Base-by-base conservation (phyloP, 1,140 invertebrate species). In the Drosophila quadrilineata region DNA sequence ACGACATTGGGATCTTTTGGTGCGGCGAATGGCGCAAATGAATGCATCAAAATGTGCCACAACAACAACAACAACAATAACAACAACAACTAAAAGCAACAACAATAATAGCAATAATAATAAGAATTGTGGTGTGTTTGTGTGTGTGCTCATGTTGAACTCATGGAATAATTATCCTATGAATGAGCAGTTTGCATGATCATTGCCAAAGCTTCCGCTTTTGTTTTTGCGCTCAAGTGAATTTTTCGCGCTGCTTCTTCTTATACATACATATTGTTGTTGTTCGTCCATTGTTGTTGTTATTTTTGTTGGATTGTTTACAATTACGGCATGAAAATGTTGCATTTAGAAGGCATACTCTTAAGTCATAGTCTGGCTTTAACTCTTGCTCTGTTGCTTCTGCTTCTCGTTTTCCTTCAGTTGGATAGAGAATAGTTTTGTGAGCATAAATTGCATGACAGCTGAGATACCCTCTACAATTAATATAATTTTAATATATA, bases 131-230 rank as follows among this genome's bases (percentile, higher is more conserved):
- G 52, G 9, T 33, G 14, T 38, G 40, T 41, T 14, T 35, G 10
- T 57, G 22, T 50, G 17, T 60, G 17, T 26, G 52, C 31, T 65
- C 22, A 28, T 53, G 43, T 73, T 80, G 75, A 80, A 79, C 79
- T 85, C 79, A 84, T 84, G 79, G 79, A 84, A 84, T 84, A 84
- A 84, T 84, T 85, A 84, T 84, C 79, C 79, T 79, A 84, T 85
- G 79, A 84, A 84, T 79, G 79, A 84, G 79, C 79, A 84, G 79
- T 79, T 84, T 84, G 79, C 79, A 84, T 84, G 79, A 84, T 84
- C 79, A 84, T 84, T 84, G 79, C 79, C 79, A 79, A 84, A 84
- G 79, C 79, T 84, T 84, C 79, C 79, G 79, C 79, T 84, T 84
- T 84, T 85, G 77, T 84, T 84, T 84, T 79, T 71, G 58, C 59